Base-by-base conservation (phyloP, 2,888 invertebrate species). In the Synanthedon formicaeformis region DNA sequence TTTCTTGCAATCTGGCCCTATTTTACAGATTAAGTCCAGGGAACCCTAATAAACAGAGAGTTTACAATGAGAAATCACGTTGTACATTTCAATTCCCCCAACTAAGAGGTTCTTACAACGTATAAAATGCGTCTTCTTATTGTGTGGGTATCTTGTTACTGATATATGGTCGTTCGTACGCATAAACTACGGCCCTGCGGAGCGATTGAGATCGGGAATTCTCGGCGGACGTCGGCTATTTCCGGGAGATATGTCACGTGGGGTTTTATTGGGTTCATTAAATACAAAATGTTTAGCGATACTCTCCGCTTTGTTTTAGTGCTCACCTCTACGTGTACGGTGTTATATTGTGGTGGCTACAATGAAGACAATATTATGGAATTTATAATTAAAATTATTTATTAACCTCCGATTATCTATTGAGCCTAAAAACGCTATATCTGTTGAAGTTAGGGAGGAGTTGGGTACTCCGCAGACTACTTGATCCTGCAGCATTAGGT, bases 71-170 rank as follows among this genome's bases (percentile, higher is more conserved):
- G 14, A 52, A 48, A 52, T 48, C 13, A 52, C 52, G 48, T 11
- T 11, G 52, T 41, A 52, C 52, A 14, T 52, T 52, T 52, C 52
- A 52, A 52, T 52, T 52, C 34, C 51, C 34, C 52, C n/a, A 40
- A 48, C 48, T 52, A 52, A 52, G 48, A 48, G 52, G 27, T 48
- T 48, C 16, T 52, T 48, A 52, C 52, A 45, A 52, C 52, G 10
- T 52, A 52, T 52, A 52, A 48, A 48, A 16, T 14, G 14, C 8
- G 14, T 27, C n/a, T n/a, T 51, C 18, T 51, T 41, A 18, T n/a
- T 51, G 41, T 51, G 41, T 16, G 23, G 41, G 51, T 51, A 51
- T 51, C 51, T 16, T 11, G 51, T 51, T 51, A 51, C 51, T 51
- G 51, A 51, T 51, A 41, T 41, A 51, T 41, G 11, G 51, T 23